A percentile compares a stretch with the other conserved stretches of the same genome.
Conservation (phyloP, 2,797 vertebrate species). For the Hafferia zeledoni region DNA sequence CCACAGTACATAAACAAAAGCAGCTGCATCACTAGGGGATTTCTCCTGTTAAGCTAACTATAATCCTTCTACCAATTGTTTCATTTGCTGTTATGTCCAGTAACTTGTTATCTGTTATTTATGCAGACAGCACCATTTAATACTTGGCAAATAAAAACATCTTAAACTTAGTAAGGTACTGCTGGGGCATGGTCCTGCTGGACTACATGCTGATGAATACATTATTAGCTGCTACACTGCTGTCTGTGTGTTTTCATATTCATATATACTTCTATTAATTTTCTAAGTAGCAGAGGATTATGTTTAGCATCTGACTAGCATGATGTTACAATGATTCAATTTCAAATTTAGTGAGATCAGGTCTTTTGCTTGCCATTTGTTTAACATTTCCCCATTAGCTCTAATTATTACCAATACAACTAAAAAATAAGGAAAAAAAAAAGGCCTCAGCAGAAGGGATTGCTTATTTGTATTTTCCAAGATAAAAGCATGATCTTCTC, state of each 20-base stretch:
- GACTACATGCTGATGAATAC: background rate
- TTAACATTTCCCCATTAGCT: background rate
- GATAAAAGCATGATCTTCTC: background rate
- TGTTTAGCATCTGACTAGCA: background rate
- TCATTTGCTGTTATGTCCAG: background rate
- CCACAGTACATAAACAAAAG: background rate
- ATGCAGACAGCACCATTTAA: background rate
- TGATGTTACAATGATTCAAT: background rate
- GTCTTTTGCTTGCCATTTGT: background rate
- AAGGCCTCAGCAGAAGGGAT: background rate
- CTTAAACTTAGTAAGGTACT: background rate
- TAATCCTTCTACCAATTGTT: background rate
- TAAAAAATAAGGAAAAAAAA: background rate
- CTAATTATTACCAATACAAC: background rate
- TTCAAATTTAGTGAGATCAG: background rate
- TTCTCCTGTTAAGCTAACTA: background rate
- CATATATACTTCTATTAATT: background rate
- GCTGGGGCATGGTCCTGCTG: background rate
- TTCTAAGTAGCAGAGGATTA: background rate
- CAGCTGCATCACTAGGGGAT: background rate
- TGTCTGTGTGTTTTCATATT: background rate
- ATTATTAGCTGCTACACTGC: background rate
- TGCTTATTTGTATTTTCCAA: background rate
- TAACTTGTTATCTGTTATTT: background rate
- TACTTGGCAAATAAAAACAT: background rate